Conservation (phyloP, 2,888 invertebrate species). For the Spilarctia lutea region DNA sequence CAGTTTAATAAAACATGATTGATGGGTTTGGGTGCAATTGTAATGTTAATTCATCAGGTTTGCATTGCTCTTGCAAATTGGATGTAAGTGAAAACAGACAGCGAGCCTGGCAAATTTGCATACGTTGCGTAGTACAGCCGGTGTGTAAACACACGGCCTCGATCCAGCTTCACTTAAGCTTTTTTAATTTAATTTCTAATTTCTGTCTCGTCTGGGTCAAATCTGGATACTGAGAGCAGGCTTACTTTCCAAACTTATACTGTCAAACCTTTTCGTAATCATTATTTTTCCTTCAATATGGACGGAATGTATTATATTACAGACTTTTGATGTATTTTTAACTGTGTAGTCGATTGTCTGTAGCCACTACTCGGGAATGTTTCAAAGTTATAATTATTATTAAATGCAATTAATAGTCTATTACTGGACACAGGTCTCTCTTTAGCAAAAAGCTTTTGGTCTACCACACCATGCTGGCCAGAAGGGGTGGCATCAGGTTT, state of each 20-base stretch:
- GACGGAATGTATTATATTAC: too few species aligned
- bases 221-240: background rate
- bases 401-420: too few species aligned
- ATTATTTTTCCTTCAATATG: too few species aligned
- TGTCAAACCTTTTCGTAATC: background rate
- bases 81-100: conserved; percentile 48
- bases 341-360: too few species aligned
- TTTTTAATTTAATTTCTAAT: background rate
- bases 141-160: conserved; percentile 19
- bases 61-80: conserved; percentile 40
- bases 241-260: background rate
- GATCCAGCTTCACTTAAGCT: background rate
- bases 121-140: conserved; percentile 23
- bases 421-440: too few species aligned
- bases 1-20: conserved; percentile 3
- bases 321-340: too few species aligned
- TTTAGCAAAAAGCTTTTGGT: too few species aligned
- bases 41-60: conserved; percentile 37
- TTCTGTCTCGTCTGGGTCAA: background rate
- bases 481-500: too few species aligned
- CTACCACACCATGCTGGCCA: too few species aligned
- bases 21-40: conserved; percentile 25
- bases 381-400: too few species aligned
- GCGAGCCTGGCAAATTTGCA: conserved; percentile 43
- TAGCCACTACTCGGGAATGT: too few species aligned